Base-by-base conservation (phyloP, 2,888 invertebrate genomes). In the Drosophila algonquin region DNA sequence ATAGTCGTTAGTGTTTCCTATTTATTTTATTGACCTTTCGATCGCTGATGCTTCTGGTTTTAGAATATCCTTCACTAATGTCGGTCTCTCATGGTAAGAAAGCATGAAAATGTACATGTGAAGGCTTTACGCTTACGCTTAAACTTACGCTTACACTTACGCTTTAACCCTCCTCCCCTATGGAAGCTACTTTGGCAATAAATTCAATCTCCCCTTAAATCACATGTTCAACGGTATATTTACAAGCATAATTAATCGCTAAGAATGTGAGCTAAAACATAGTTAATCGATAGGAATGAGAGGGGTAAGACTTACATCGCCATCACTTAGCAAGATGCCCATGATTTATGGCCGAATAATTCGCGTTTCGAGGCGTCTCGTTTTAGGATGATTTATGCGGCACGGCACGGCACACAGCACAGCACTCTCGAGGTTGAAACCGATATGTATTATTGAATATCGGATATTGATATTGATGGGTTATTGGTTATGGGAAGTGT, bases 251-350 rank as follows among this genome's bases (percentile, higher is more conserved):
- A 63, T 47, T 27, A 50, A 53, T 51, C 7, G 9, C 45, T 30
- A 51, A 44, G 24, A 24, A 24, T 24, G 24, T 24, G 24, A 24
- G 24, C 24, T 24, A 24, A 55, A 70, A 55, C 30, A 46, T 55
- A 64, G 52, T 47, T 18, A 32, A 53, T 51, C 9, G 9, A 45
- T 24, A 55, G 27, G 51, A 70, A 58, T 32, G 48, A 57, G 40
- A 40, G 40, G 60, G 65, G 70, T 45, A 50, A 45, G 76, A 90
- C 90, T 90, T 90, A 90, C 90, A 84, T 90, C 90, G 61, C 91
- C 91, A 80, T 90, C 90, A 77, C 90, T 91, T 65, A 90, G 76
- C 69, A 90, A 79, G 84, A 90, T 87, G 76, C 90, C 90, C 90
- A 90, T 90, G 68, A 79, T 89, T 81, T 75, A 76, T 73, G 64